Evolutionary conservation across 2,888 invertebrate genomes (phyloP).

Genomic region (Microplitis manilae): DNA sequence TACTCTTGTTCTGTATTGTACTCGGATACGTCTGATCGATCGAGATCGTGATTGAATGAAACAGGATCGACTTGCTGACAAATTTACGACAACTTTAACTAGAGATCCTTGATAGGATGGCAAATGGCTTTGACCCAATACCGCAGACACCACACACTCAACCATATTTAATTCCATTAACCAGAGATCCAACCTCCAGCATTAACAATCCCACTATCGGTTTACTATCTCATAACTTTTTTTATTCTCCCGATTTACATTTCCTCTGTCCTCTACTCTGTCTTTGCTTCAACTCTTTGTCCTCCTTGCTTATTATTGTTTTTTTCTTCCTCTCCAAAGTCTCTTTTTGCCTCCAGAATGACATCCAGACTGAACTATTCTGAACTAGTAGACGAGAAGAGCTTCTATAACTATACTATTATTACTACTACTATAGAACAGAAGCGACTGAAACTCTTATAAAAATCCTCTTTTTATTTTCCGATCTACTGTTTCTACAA

Average conservation of each 20-base stretch:
- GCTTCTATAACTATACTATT: not conserved
- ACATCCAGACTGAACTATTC: not conserved
- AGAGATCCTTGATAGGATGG: not conserved
- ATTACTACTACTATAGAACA: not conserved
- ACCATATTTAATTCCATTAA: not conserved
- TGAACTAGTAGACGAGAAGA: not conserved
- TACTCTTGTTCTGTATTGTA: slow-evolving; percentile 1
- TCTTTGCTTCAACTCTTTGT: not conserved
- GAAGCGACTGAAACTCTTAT: not conserved
- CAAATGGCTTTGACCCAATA: slow-evolving; percentile 39
- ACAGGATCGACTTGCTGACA: not conserved
- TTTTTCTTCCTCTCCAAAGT: too few species aligned
- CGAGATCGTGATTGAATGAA: slow-evolving; percentile 34
- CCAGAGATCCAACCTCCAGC: not conserved
- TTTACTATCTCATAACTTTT: not conserved
- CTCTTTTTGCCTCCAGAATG: not conserved
- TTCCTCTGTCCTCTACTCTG: not conserved
- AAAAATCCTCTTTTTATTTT: slow-evolving; percentile 5
- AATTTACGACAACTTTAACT: slow-evolving; percentile 26
- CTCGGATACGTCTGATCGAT: slow-evolving; percentile 22
- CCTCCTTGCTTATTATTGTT: not conserved
- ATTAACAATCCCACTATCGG: not conserved
- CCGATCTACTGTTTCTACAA: slow-evolving; percentile 16
- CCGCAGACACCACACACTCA: slow-evolving; percentile 17
- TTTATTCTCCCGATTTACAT: not conserved